Conservation (phyloP, 2,888 invertebrate genomes). For the Drosophila melanosoma region DNA sequence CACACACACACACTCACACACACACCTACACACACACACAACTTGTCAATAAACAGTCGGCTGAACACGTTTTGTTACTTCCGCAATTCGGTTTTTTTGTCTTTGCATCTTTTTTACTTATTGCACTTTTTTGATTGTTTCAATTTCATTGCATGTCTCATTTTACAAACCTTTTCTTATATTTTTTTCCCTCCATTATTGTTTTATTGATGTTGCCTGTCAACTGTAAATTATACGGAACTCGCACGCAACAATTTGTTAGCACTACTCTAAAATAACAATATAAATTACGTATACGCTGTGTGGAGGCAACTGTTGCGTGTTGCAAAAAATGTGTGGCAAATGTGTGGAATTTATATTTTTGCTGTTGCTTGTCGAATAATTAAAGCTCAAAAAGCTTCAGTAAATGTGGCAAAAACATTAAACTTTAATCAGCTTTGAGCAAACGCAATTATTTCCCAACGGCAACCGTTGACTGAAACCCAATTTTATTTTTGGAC, state of each 20-base stretch:
- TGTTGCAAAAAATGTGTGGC: constrained; percentile 18
- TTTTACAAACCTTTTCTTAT: constrained; percentile 30
- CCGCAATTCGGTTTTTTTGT: constrained; percentile 60
- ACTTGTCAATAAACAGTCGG: constrained; percentile 17
- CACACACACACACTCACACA: constrained; percentile 6
- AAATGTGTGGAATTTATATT: constrained; percentile 19
- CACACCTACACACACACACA: constrained; percentile 6
- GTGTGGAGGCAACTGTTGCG: constrained; percentile 40
- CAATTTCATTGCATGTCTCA: constrained; percentile 51
- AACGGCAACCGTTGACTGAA: constrained; percentile 47
- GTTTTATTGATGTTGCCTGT: constrained; percentile 23
- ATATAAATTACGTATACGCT: constrained; percentile 35
- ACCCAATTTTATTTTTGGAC: constrained; percentile 49
- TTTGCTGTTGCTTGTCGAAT: constrained; percentile 19
- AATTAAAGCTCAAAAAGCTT: constrained; percentile 40
- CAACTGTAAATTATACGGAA: constrained; percentile 55
- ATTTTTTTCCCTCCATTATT: constrained; percentile 9
- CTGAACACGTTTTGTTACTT: constrained; percentile 43
- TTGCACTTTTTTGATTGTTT: constrained; percentile 33
- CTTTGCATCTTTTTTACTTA: constrained; percentile 68
- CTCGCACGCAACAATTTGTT: constrained; percentile 55
- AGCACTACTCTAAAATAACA: neutral
- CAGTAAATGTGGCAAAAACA: constrained; percentile 40
- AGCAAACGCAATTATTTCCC: constrained; percentile 43
- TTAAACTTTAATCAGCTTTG: constrained; percentile 31